Base-by-base conservation (phyloP, 1,140 invertebrate species). In the Tribolium madens region DNA sequence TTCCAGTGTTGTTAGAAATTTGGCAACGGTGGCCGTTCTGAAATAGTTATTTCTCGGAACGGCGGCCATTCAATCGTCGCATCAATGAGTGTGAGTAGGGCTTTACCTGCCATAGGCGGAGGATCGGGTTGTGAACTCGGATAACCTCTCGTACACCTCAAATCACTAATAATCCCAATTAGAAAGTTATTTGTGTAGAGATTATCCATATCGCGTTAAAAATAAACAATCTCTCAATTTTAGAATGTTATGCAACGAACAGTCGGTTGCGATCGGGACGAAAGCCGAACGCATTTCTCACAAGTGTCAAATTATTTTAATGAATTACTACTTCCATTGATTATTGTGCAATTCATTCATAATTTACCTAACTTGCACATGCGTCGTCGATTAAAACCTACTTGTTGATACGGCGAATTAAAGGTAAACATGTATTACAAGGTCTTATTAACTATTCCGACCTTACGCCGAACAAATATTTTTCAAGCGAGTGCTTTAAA, bases 291-390 rank as follows among this genome's bases (percentile, higher is more conserved):
- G 26, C 21, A 33, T 64, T 64, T 64, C 57, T 64, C 57, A 13
- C n/a, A 64, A 64, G 57, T 64, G 57, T 64, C 57, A 64, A 64
- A 64, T 64, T 31, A 64, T 64, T 64, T 64, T 31, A 64, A 64
- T 64, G 57, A 64, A 64, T 64, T 64, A 64, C 57, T 64, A 64
- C 57, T 64, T 33, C 57, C 57, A 64, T 64, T 64, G 57, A 64
- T 64, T 64, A 64, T 64, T 64, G 57, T 64, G 57, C 57, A 64
- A 64, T 64, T 64, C 57, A 64, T 64, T 64, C 57, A 64, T 64
- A 64, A 33, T 64, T 64, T 64, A 64, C 57, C 26, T 64, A 18
- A 2, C 57, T 64, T 64, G 57, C 57, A 64, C 57, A 64, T 64
- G 57, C 57, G 57, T 64, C 57, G 57, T 64, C 12, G 57, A 33